These are phyloP conservation scores for Drosophila incognita DNA, from an alignment of 2,888 invertebrate species.

Conservation along the genomic window DNA sequence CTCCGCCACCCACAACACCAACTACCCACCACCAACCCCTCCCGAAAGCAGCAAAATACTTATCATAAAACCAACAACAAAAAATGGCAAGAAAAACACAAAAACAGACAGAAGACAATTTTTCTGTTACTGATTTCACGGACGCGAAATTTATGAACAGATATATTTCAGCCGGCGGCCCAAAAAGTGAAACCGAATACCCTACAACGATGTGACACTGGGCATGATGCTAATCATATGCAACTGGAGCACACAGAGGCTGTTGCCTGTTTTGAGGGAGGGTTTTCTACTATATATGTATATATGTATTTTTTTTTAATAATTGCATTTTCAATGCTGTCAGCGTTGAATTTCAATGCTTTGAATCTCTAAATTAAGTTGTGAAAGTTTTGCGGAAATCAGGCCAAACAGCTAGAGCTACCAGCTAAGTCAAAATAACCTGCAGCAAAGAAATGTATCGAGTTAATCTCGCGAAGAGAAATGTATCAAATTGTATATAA, in stretches of 20 bases:
- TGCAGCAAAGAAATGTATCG: not conserved
- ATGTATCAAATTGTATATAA: not conserved
- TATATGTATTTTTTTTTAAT: not conserved
- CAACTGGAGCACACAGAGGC: not conserved
- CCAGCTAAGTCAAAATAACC: not conserved
- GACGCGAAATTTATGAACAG: conserved; percentile 71
- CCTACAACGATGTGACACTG: conserved; percentile 5
- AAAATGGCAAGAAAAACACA: not conserved
- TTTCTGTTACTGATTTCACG: conserved; percentile 65
- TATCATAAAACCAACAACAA: conserved; percentile 44
- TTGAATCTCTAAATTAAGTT: conserved; percentile 1
- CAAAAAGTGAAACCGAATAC: conserved; percentile 45
- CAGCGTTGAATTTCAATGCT: not conserved
- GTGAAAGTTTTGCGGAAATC: not conserved
- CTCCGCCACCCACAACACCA: not conserved
- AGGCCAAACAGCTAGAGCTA: too few relatives aligned
- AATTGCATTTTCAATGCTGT: not conserved
- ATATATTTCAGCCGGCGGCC: conserved; percentile 67
- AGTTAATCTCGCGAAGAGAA: too few relatives aligned
- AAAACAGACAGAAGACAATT: conserved; percentile 65
- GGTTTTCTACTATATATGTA: not conserved
- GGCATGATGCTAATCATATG: conserved; percentile 8
- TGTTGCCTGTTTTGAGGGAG: not conserved
- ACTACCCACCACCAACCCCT: conserved; percentile 2
- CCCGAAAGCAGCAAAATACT: conserved; percentile 19